These are phyloP conservation scores for Morelia viridis DNA, from an alignment of 2,797 vertebrate species.

Conservation along the genomic window DNA sequence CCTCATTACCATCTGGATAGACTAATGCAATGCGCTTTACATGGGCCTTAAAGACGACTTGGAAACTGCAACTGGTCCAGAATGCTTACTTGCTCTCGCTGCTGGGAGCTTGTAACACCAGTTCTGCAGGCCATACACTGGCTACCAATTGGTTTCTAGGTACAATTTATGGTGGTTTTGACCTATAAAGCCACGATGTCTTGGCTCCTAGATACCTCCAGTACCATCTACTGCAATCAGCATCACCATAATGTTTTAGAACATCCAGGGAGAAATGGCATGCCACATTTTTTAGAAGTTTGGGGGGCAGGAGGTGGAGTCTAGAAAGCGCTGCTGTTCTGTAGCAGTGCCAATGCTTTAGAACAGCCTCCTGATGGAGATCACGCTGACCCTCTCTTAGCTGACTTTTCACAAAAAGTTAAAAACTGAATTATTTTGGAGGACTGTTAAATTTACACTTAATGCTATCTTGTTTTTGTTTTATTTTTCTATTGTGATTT, in stretches of 20 bases:
- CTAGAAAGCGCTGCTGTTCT: background rate
- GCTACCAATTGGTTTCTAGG: background rate
- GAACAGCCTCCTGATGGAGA: background rate
- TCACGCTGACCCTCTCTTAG: background rate
- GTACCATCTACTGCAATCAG: background rate
- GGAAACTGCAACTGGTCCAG: background rate
- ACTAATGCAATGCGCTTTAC: background rate
- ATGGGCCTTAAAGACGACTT: background rate
- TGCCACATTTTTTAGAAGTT: background rate
- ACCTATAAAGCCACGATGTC: background rate
- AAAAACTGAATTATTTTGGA: background rate
- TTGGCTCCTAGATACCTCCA: background rate
- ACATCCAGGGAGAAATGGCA: background rate
- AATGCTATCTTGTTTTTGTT: background rate
- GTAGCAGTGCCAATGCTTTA: background rate
- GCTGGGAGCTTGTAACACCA: background rate
- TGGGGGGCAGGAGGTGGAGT: background rate
- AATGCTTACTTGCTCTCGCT: background rate
- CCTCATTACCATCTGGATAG: background rate
- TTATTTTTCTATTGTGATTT: background rate
- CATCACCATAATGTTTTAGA: background rate
- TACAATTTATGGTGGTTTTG: background rate
- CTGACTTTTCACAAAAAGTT: background rate
- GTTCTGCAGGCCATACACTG: background rate
- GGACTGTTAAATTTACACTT: background rate